These are phyloP conservation scores for Dasyprocta punctata DNA, from an alignment of 2,113 vertebrate species.

Conservation along the genomic window DNA sequence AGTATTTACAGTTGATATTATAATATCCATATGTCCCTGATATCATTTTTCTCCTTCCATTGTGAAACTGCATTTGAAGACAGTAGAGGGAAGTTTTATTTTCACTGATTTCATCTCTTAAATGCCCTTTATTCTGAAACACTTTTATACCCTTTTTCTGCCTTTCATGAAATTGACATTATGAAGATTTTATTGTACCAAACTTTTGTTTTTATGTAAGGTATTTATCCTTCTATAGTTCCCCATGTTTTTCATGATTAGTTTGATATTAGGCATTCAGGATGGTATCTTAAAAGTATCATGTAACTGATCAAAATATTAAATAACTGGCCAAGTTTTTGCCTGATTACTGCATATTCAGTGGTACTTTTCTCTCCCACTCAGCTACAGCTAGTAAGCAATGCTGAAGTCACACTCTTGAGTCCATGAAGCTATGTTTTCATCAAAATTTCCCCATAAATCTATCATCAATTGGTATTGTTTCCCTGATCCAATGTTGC, in stretches of 20 bases:
- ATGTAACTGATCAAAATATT: background rate
- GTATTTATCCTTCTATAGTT: background rate
- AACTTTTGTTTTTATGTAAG: background rate
- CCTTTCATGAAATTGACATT: background rate
- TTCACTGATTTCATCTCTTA: background rate
- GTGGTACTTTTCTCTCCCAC: background rate
- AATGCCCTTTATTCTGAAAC: background rate
- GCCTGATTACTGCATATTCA: background rate
- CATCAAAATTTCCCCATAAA: background rate
- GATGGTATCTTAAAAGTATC: background rate
- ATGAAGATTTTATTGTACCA: background rate
- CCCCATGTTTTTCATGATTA: background rate
- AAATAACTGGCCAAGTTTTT: background rate
- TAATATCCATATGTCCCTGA: background rate
- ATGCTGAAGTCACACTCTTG: too few relatives aligned
- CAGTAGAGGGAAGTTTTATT: background rate
- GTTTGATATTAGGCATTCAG: background rate
- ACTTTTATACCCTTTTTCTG: background rate
- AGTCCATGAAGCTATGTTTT: background rate
- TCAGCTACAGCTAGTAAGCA: background rate
- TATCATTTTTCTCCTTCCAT: background rate
- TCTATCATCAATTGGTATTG: background rate
- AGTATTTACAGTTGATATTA: background rate
- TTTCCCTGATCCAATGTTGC: background rate
- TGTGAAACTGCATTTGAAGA: accelerated